These are phyloP conservation scores for Columba guinea DNA, from an alignment of 2,797 vertebrate genomes.

Conservation along the genomic window DNA sequence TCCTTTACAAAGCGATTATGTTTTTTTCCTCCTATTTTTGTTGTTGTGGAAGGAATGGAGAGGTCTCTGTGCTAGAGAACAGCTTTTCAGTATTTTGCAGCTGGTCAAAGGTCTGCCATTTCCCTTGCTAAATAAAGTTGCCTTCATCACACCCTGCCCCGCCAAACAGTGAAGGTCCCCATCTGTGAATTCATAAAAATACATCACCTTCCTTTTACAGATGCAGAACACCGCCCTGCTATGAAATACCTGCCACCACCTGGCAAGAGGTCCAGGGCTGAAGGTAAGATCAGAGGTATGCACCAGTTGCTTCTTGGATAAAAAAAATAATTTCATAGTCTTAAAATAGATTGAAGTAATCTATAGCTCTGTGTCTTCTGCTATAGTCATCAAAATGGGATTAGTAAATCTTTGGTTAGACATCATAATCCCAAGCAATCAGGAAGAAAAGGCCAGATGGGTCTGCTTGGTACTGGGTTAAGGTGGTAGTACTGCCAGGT, in stretches of 20 bases:
- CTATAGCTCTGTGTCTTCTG: background rate
- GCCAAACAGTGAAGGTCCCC: background rate
- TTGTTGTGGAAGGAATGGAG: background rate
- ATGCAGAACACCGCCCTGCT: slow-evolving; percentile 50
- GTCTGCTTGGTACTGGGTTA: background rate
- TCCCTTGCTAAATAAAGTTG: background rate
- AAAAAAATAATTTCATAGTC: background rate
- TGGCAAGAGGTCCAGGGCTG: background rate
- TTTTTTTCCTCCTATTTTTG: background rate
- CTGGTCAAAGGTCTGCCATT: background rate
- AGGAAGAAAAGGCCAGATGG: background rate
- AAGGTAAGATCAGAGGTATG: background rate
- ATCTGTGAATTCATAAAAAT: background rate
- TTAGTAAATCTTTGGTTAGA: background rate
- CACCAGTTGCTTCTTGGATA: background rate
- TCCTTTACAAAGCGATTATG: background rate
- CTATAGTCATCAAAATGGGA: background rate
- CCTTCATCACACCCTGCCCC: accelerated
- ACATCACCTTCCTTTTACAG: slow-evolving; percentile 19
- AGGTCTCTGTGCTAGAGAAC: background rate
- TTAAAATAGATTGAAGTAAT: background rate
- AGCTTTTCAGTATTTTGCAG: background rate
- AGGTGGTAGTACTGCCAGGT: background rate
- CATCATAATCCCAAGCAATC: background rate
- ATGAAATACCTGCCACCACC: slow-evolving; percentile 66